Evolutionary conservation across 2,113 vertebrate species (phyloP), one percentile per base, ranked within the genome.

Genomic region (Hiodon tergisus): DNA sequence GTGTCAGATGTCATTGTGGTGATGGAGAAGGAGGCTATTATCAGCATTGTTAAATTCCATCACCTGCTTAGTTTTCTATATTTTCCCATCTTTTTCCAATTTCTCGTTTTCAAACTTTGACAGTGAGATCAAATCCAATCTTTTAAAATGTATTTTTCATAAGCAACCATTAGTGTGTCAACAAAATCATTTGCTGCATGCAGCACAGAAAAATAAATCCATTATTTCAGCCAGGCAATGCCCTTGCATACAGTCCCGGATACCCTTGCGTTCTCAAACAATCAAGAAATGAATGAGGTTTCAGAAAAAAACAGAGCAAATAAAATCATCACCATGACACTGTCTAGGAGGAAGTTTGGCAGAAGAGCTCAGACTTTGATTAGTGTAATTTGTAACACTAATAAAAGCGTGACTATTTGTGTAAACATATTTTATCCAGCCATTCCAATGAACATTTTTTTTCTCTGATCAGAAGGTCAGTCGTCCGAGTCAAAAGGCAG

Each of bases 161-260:
- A 68, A 75, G 74, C 63, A 59, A 46, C 66, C 74, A 75, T 75
- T 75, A 75, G 74, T 69, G 54, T 50, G 57, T 75, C 74, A 51
- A 10, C 14, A 16, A 50, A 75, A 69, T 69, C 66, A 75, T 75
- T 75, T 75, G 65, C 16, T 61, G 54, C 55, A 50, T 67, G 55
- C 55, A 50, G 65, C 46, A 16, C 59, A 60, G 74, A 52, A 67
- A 68, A 67, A 75, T 17, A 69, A n/a, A 69, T 65, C 60, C 63
- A 74, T 74, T 67, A 74, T 74, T 58, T 58, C 54, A 72, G 53
- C 8, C 58, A 73, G 59, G 61, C 60, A 65, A 52, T 73, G 61
- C 60, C 50, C 60, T 73, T 54, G 72, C 61, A 73, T 63, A 31
- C 52, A 73, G 51, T 53, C 60, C 16, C 60, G 54, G 50, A 73